Percentiles rank a stretch among this genome's conserved stretches.
phyloP scores from a whole-genome alignment of 2,113 vertebrate species.

The Rhagologus leucostigma region DNA sequence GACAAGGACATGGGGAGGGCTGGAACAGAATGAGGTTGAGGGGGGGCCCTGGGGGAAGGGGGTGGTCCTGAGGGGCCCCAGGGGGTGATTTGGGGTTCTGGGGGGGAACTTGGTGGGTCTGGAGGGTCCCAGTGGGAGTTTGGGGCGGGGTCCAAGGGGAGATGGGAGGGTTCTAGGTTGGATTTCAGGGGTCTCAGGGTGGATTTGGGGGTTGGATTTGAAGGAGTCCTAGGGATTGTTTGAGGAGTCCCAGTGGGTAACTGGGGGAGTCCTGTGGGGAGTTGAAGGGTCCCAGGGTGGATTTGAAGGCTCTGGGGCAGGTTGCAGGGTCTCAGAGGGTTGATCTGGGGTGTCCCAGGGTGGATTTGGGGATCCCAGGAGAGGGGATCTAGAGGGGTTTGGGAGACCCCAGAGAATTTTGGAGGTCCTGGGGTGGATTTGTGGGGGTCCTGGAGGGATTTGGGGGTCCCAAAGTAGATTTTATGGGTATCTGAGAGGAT shows the following conservation, averaged over 20 bases:
- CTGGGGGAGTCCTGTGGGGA: neutral
- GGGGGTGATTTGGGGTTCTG: no score
- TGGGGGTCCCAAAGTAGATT: neutral
- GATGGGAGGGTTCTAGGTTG: neutral
- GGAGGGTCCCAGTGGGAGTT: neutral
- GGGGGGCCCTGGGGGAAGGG: fast-evolving
- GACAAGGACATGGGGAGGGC: neutral
- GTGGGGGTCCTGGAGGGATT: neutral
- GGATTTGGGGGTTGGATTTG: neutral
- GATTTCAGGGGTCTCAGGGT: neutral
- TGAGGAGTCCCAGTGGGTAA: neutral
- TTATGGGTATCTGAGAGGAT: neutral
- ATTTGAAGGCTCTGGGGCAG: neutral
- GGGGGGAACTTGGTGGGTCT: neutral
- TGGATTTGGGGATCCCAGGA: neutral
- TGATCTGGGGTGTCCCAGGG: neutral
- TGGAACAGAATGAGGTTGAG: neutral
- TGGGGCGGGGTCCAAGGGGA: neutral
- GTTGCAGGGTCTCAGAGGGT: neutral
- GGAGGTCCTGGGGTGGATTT: neutral
- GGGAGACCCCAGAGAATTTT: neutral
- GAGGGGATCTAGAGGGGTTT: neutral
- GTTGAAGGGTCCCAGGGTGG: neutral
- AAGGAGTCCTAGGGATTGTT: neutral
- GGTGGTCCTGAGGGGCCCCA: neutral